These are phyloP conservation scores for Castor canadensis DNA, from an alignment of 2,113 vertebrate species.

Conservation along the genomic window DNA sequence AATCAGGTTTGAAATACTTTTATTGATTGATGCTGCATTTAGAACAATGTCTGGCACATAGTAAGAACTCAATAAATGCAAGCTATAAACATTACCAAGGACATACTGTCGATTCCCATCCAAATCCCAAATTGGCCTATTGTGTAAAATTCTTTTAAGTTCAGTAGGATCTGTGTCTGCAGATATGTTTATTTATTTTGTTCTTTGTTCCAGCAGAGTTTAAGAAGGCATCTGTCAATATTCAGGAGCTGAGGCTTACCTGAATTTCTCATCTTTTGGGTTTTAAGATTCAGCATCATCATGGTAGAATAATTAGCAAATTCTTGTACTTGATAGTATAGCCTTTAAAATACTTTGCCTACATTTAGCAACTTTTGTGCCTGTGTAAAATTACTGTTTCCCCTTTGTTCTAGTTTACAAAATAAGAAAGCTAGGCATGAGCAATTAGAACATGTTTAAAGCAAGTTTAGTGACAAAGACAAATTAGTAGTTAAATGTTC, in stretches of 20 bases:
- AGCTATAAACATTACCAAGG: slow-evolving; percentile 34
- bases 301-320: not conserved
- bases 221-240: slow-evolving; percentile 22
- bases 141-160: slow-evolving; percentile 66
- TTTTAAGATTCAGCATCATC: not conserved
- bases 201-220: slow-evolving; percentile 35
- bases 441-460: not conserved
- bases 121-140: slow-evolving; percentile 59
- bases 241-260: slow-evolving; percentile 9
- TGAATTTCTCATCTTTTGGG: slow-evolving; percentile 10
- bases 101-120: slow-evolving; percentile 58
- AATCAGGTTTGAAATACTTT: not conserved
- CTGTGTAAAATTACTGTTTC: not conserved
- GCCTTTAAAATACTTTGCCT: not conserved
- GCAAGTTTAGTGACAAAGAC: not conserved
- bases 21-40: slow-evolving; percentile 38
- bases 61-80: slow-evolving; percentile 60
- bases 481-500: not conserved
- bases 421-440: not conserved
- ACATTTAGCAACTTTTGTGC: not conserved
- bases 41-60: slow-evolving; percentile 44
- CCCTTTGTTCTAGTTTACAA: not conserved
- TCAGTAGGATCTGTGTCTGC: slow-evolving; percentile 55
- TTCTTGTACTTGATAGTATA: not conserved
- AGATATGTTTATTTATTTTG: slow-evolving; percentile 62